Evolutionary conservation across 1,140 invertebrate species (phyloP), one percentile per base, ranked within the genome.

Genomic region (Zaprionus ornatus): DNA sequence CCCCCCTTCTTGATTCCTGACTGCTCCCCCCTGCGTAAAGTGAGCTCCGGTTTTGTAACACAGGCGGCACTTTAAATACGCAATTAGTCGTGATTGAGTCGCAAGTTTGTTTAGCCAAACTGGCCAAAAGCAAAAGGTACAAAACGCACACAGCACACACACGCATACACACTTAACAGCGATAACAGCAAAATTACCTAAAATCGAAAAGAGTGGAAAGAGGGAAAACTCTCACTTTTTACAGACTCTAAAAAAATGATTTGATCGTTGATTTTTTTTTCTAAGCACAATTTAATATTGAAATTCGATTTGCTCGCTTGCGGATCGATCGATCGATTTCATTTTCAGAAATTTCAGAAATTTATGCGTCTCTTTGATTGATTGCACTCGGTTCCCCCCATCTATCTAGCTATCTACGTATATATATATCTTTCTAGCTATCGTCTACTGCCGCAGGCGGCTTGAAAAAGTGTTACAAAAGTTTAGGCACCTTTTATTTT

Each of bases 31-130:
- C 19, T 3, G 17, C 7, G 9, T 10, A 19, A 37, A 19, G n/a
- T 9, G 15, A 12, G 68, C 84, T 87, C 80, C 80, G 77, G 84
- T 87, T 87, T 87, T 88, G 83, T 87, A 90, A 88, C 80, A 88
- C 48, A 78, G 85, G 74, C 84, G 84, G 84, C 84, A 85, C 84
- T 87, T 87, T 84, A 84, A 88, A 88, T 87, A 87, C 84, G 84
- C 85, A 90, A 90, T 90, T 90, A 90, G 86, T 82, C 85, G 85
- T 90, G 85, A 90, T 90, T 90, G 85, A 90, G 85, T 86, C 85
- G 82, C 85, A 90, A 87, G 83, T 86, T 82, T 86, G 73, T 86
- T 85, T 85, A 86, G 40, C 74, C 74, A 61, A 74, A 61, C 68
- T 45, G 40, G 69, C 40, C 40, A 77, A 66, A 50, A 67, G 27